Conservation (phyloP, 2,888 invertebrate species). For the Cephus rjabovi region DNA sequence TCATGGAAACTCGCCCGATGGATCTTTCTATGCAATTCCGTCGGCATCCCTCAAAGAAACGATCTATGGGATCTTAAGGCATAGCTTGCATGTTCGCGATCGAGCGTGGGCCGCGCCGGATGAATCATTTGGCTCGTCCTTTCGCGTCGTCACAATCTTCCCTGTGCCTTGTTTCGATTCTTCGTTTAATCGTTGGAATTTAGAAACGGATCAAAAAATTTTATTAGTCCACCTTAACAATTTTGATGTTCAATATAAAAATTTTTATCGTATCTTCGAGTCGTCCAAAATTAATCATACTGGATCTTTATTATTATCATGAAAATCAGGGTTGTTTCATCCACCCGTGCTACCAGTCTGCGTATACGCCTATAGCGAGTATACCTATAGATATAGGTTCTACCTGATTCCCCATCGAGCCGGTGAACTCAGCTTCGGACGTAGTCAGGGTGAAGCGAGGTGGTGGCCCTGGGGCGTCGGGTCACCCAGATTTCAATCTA, state of each 20-base stretch:
- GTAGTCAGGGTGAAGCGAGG: conserved; percentile 50
- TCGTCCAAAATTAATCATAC: not conserved
- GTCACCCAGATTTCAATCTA: conserved; percentile 67
- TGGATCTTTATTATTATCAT: not conserved
- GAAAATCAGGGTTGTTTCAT: not conserved
- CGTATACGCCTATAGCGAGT: not conserved
- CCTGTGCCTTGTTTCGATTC: not conserved
- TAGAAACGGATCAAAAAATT: not conserved
- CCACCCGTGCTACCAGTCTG: not conserved
- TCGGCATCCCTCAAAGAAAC: not conserved
- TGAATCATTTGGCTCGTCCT: not conserved
- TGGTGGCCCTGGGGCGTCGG: conserved; percentile 63
- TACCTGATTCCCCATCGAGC: conserved; percentile 21
- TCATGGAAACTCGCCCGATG: not conserved
- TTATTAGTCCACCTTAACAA: not conserved
- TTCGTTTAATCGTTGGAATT: not conserved
- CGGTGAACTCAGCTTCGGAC: conserved; percentile 43
- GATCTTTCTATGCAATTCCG: not conserved
- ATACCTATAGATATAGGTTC: not conserved
- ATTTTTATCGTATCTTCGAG: too few species aligned
- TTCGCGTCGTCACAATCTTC: conserved; percentile 1
- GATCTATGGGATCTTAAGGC: not conserved
- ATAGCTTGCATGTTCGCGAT: not conserved
- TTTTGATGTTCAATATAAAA: not conserved
- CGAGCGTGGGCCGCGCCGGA: not conserved